A percentile compares a stretch with the other conserved stretches of the same genome.
phyloP scores from a whole-genome alignment of 2,888 invertebrate species.

The Ophioninae sp. region DNA sequence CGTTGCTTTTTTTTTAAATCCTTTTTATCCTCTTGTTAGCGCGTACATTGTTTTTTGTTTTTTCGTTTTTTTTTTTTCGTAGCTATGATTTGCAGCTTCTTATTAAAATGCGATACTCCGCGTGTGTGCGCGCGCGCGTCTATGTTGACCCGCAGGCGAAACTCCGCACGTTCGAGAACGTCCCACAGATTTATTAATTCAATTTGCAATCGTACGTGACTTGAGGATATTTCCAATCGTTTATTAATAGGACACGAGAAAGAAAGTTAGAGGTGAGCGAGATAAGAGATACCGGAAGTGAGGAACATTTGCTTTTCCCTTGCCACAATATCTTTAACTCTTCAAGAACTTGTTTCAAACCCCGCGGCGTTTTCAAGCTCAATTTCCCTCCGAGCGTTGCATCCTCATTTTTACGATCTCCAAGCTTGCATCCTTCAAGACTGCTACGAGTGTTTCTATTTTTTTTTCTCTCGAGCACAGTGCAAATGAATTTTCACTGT shows the following conservation, averaged over 20 bases:
- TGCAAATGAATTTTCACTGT: not conserved
- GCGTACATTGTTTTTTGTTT: slow-evolving; percentile 19
- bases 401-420: slow-evolving; percentile 4
- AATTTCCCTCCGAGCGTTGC: slow-evolving; percentile 39
- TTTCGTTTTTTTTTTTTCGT: not conserved
- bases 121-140: not conserved
- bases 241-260: slow-evolving; percentile 43
- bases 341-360: slow-evolving; percentile 11
- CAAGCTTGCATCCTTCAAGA: not conserved
- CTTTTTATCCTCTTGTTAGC: not conserved
- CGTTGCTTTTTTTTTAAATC: slow-evolving; percentile 14
- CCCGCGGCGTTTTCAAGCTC: slow-evolving; percentile 32
- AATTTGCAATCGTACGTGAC: slow-evolving; percentile 51
- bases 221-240: slow-evolving; percentile 42
- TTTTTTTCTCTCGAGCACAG: not conserved
- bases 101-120: slow-evolving; percentile 9
- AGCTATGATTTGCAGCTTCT: slow-evolving; percentile 8
- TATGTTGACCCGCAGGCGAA: slow-evolving; percentile 28
- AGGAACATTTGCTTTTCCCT: slow-evolving; percentile 46
- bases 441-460: not conserved
- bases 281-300: slow-evolving; percentile 27
- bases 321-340: slow-evolving; percentile 27
- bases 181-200: slow-evolving; percentile 59
- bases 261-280: not conserved
- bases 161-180: slow-evolving; percentile 44